Evolutionary conservation across 2,113 vertebrate genomes (phyloP).

Genomic region (Phaethornis superciliosus): DNA sequence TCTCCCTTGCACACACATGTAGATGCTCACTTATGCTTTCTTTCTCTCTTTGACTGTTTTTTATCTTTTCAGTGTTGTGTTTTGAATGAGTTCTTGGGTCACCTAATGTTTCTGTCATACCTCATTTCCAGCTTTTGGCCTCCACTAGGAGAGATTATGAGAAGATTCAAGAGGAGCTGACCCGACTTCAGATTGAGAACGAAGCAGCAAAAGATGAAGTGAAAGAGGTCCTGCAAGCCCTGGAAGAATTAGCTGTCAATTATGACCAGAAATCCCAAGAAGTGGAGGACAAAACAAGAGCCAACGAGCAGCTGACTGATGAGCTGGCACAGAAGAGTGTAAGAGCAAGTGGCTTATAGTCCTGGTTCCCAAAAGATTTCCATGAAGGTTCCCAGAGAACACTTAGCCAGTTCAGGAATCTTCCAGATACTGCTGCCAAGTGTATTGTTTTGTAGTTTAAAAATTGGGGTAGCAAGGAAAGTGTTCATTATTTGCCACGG

Average conservation of each 20-base stretch:
- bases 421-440: background rate
- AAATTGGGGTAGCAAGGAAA: background rate
- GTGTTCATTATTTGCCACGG: background rate
- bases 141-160: constrained; percentile 90
- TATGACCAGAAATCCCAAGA: constrained; percentile 94
- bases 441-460: background rate
- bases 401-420: background rate
- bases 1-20: background rate
- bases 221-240: constrained; percentile 93
- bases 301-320: constrained; percentile 85
- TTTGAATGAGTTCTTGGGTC: background rate
- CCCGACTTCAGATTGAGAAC: constrained; percentile 90
- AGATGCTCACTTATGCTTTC: background rate
- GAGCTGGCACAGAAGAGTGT: constrained; percentile 87
- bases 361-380: background rate
- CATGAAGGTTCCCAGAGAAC: background rate
- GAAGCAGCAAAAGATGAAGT: constrained; percentile 94
- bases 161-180: constrained; percentile 92
- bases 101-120: background rate
- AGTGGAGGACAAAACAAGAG: constrained; percentile 83
- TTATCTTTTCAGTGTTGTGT: fast-evolving
- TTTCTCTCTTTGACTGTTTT: background rate
- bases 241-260: constrained; percentile 94
- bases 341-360: constrained; percentile 64
- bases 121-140: constrained; percentile 83